Conservation (phyloP, 2,888 invertebrate species). For the Chorisops tibialis region DNA sequence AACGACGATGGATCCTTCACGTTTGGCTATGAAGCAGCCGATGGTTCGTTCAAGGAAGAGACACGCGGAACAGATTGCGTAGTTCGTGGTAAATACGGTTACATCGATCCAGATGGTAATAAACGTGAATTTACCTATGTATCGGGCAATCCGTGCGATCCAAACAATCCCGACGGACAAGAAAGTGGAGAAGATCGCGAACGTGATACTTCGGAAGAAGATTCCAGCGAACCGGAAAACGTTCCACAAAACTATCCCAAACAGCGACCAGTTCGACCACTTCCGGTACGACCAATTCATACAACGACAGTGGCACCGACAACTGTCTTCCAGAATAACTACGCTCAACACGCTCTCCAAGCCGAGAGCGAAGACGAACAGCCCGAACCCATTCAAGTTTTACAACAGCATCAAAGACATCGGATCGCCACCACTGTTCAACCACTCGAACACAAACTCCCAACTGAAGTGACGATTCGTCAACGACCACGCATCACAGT, state of each 20-base stretch:
- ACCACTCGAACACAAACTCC: slow-evolving; percentile 31
- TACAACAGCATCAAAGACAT: slow-evolving; percentile 50
- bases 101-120: slow-evolving; percentile 82
- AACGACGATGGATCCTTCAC: slow-evolving; percentile 62
- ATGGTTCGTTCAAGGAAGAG: slow-evolving; percentile 83
- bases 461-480: slow-evolving; percentile 33
- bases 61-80: slow-evolving; percentile 82
- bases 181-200: slow-evolving; percentile 55
- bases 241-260: slow-evolving; percentile 63
- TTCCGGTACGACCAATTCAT: slow-evolving; percentile 44
- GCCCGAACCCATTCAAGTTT: slow-evolving; percentile 55
- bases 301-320: slow-evolving; percentile 59
- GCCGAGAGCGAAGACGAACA: slow-evolving; percentile 60
- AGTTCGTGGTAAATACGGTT: slow-evolving; percentile 82
- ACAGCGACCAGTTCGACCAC: slow-evolving; percentile 54
- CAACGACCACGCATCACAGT: slow-evolving; percentile 51
- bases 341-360: slow-evolving; percentile 47
- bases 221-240: slow-evolving; percentile 60
- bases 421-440: slow-evolving; percentile 42
- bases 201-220: slow-evolving; percentile 53
- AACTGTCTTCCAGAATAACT: slow-evolving; percentile 69
- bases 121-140: slow-evolving; percentile 83
- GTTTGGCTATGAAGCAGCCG: slow-evolving; percentile 71
- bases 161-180: slow-evolving; percentile 71
- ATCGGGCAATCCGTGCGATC: slow-evolving; percentile 81